A percentile compares a stretch with the other conserved stretches of the same genome.
Conservation (phyloP, 2,888 invertebrate genomes). For the Machimus rusticus region DNA sequence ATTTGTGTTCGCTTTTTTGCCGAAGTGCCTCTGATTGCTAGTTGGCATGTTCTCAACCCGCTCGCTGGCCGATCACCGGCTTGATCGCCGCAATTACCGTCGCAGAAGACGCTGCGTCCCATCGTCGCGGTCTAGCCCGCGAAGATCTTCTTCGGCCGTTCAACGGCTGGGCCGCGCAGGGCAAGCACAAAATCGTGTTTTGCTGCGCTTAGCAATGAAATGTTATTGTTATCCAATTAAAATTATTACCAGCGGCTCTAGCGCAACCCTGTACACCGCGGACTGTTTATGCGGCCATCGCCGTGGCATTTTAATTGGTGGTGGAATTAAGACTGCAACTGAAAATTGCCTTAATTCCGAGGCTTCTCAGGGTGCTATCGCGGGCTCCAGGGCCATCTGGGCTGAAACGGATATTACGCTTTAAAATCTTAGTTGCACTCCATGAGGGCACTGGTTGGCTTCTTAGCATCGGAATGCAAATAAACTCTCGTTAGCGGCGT, state of each 20-base stretch:
- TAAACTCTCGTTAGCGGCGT: background rate
- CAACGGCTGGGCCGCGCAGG: background rate
- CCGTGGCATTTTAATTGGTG: slow-evolving; percentile 28
- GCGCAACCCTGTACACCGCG: background rate
- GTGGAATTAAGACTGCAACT: background rate
- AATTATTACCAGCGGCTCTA: slow-evolving; percentile 45
- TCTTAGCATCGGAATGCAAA: background rate
- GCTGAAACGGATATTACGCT: background rate
- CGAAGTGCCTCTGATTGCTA: slow-evolving; percentile 15
- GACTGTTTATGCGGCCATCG: slow-evolving; percentile 3
- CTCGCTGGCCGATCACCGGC: background rate
- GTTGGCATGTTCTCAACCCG: slow-evolving; percentile 33
- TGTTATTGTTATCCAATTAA: slow-evolving; percentile 48
- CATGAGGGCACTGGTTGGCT: background rate
- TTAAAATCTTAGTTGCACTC: background rate
- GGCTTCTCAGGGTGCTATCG: background rate
- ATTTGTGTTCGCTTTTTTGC: slow-evolving; percentile 26
- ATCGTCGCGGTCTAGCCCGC: background rate
- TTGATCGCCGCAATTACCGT: slow-evolving; percentile 7
- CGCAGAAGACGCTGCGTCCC: background rate
- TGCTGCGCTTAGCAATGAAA: slow-evolving; percentile 25
- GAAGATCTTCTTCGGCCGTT: background rate
- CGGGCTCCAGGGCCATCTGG: background rate
- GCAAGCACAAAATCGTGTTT: background rate
- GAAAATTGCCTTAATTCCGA: background rate